phyloP scores from a whole-genome alignment of 2,888 invertebrate species.

The Hermaeophaga mercurialis region DNA sequence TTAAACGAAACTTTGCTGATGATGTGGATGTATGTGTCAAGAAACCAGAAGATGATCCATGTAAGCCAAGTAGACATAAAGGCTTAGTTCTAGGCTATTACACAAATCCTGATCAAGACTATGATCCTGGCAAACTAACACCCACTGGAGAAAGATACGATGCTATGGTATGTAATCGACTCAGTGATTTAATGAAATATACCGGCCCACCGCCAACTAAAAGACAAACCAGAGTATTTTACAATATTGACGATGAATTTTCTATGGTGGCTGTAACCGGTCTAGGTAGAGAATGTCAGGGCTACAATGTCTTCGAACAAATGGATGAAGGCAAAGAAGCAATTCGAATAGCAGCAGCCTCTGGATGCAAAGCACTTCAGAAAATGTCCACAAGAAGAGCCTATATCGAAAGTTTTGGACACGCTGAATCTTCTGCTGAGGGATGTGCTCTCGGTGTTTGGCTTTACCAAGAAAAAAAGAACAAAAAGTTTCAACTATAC shows the following conservation, averaged over 20 bases:
- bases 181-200: constrained; percentile 59
- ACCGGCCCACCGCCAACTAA: constrained; percentile 60
- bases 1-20: constrained; percentile 14
- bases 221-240: constrained; percentile 67
- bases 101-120: constrained; percentile 62
- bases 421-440: constrained; percentile 80
- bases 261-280: constrained; percentile 75
- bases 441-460: constrained; percentile 73
- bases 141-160: constrained; percentile 67
- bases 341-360: constrained; percentile 70
- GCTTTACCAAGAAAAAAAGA: constrained; percentile 72
- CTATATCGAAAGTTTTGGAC: constrained; percentile 75
- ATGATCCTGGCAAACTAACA: constrained; percentile 65
- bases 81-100: constrained; percentile 70
- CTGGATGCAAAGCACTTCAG: constrained; percentile 64
- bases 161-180: constrained; percentile 60
- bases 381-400: constrained; percentile 63
- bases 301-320: constrained; percentile 71
- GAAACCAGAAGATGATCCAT: constrained; percentile 43
- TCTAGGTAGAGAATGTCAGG: constrained; percentile 70
- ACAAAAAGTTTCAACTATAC: constrained; percentile 48
- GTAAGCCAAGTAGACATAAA: constrained; percentile 46
- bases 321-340: constrained; percentile 77
- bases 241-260: constrained; percentile 67
- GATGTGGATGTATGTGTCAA: constrained; percentile 21